Percentiles rank a stretch among this genome's conserved stretches.
phyloP scores from a whole-genome alignment of 1,140 invertebrate species.

The Ceratina calcarata region DNA sequence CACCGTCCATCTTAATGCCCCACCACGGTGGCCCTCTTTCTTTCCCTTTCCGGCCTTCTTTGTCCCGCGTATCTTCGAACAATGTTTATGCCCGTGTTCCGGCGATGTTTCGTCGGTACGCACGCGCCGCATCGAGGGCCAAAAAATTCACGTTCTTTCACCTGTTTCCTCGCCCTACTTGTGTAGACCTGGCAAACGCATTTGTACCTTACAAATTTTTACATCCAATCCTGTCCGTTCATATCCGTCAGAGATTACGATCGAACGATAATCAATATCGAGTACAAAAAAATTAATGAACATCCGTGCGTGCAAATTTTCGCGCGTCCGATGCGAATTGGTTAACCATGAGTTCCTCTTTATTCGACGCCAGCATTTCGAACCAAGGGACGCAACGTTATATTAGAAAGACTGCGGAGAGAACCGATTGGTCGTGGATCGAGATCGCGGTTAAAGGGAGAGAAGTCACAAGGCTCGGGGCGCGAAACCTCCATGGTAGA shows the following conservation, averaged over 20 bases:
- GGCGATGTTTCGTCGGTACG: constrained; percentile 72
- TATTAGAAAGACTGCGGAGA: not conserved
- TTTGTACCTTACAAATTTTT: not conserved
- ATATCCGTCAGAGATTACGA: not conserved
- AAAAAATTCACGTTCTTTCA: constrained; percentile 31
- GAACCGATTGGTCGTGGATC: constrained; percentile 8
- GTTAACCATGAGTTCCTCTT: too few relatives aligned
- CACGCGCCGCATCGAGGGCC: constrained; percentile 68
- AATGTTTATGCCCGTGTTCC: constrained; percentile 77
- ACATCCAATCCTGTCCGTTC: not conserved
- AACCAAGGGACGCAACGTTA: not conserved
- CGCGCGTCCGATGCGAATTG: too few relatives aligned
- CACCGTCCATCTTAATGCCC: constrained; percentile 78
- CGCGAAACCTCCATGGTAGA: not conserved
- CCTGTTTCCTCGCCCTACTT: not conserved
- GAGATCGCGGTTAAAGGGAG: not conserved
- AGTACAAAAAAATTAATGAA: not conserved
- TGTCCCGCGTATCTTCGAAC: constrained; percentile 71
- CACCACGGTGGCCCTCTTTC: constrained; percentile 52
- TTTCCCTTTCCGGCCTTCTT: constrained; percentile 39
- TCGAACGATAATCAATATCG: not conserved
- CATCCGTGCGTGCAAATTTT: too few relatives aligned
- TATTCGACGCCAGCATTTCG: too few relatives aligned
- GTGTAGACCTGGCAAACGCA: not conserved
- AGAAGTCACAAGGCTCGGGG: not conserved